Base-by-base conservation (phyloP, 2,888 invertebrate species). In the Ormyrus nitidulus region DNA sequence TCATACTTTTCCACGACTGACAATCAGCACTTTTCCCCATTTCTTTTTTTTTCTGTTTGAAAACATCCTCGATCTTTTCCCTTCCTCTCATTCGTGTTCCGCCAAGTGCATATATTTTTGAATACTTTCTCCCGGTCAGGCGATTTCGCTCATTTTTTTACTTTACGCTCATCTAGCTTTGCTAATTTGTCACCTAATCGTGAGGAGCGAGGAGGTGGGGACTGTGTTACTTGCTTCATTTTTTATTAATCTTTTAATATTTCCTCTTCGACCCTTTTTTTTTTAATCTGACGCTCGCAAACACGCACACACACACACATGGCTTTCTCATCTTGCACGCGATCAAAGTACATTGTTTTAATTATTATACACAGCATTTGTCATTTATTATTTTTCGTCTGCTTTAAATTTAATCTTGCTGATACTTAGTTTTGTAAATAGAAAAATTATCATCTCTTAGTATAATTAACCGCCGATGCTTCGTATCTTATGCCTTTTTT, bases 361-460 rank as follows among this genome's bases (percentile, higher is more conserved):
- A 83, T 46, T 84, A 84, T 83, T 73, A 84, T 84, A 83, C 84
- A 84, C 80, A 82, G 83, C 80, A 75, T 54, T 83, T 82, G 83
- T 73, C 56, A 77, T 80, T 86, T 80, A 80, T 69, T 58, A 68
- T 73, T 54, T 46, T 82, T 83, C 84, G 84, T 83, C 75, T 62
- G n/a, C 11, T 62, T 75, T 44, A 65, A 83, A 75, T 83, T 80
- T 81, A 81, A 76, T 74, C 82, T 77, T 76, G 77, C 80, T 64
- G 75, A 72, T 79, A 81, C 79, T 85, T 83, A 81, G 83, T 85
- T 34, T 81, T 85, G 86, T 89, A 89, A 89, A 89, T 90, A 90
- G 88, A 90, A 90, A 81, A 90, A 90, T 90, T 90, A 89, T 90
- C 89, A 89, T 89, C 89, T 90, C 87, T 89, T 88, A 87, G 85